Percentiles rank a stretch among this genome's conserved stretches.
phyloP scores from a whole-genome alignment of 2,797 vertebrate species.

The Sebastiscus tertius region DNA sequence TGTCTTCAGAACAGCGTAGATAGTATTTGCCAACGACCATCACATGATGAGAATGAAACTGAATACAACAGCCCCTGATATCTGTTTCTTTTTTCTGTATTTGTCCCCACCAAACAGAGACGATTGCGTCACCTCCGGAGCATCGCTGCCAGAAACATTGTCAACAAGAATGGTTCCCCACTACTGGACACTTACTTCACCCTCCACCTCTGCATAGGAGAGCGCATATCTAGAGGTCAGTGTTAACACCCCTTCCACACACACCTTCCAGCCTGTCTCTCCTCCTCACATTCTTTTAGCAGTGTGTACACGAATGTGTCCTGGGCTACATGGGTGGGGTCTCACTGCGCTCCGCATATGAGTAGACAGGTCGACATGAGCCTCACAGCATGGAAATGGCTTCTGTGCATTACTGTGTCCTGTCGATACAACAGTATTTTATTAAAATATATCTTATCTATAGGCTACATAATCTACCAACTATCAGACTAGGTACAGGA shows the following conservation, averaged over 20 bases:
- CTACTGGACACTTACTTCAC: slow-evolving; percentile 97
- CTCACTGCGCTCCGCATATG: too few relatives aligned
- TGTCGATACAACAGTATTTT: too few relatives aligned
- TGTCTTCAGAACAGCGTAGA: neutral
- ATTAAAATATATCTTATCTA: too few relatives aligned
- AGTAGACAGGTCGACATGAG: too few relatives aligned
- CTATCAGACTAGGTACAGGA: too few relatives aligned
- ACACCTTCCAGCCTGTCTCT: neutral
- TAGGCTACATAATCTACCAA: too few relatives aligned
- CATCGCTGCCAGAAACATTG: slow-evolving; percentile 95
- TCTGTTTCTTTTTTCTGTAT: neutral
- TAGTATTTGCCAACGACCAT: neutral
- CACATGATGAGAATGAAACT: neutral
- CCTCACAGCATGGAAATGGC: too few relatives aligned
- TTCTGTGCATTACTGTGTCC: too few relatives aligned
- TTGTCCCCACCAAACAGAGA: slow-evolving; percentile 79
- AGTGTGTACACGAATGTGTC: too few relatives aligned
- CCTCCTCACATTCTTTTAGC: neutral
- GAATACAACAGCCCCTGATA: neutral
- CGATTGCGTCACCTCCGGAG: slow-evolving; percentile 95
- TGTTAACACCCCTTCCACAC: neutral
- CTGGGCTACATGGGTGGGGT: too few relatives aligned
- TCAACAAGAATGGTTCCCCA: slow-evolving; percentile 92
- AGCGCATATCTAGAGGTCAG: slow-evolving; percentile 91
- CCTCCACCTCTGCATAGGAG: slow-evolving; percentile 89